Base-by-base conservation (phyloP, 2,888 invertebrate species). In the Empis stercorea region DNA sequence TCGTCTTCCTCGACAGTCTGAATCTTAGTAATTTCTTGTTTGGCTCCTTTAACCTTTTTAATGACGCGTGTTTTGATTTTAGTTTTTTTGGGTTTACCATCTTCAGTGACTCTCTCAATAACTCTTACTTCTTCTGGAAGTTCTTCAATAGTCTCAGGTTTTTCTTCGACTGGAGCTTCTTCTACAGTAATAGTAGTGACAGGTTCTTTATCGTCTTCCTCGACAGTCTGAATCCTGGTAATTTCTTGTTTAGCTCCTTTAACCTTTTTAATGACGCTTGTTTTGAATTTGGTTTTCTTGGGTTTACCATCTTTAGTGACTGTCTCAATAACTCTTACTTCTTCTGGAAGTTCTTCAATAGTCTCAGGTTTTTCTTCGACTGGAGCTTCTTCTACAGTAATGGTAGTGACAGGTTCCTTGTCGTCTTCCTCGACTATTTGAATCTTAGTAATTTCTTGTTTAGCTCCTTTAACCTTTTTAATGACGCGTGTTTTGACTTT, bases 401-500 rank as follows among this genome's bases (percentile, higher is more conserved):
- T 61, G 7, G 61, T 60, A 47, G 63, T 52, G 56, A 61, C 32
- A 40, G 58, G 55, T 54, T 57, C 52, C 62, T 70, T 59, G 59
- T 62, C 55, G 62, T 68, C 48, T 51, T 64, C 46, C 54, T 69
- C 61, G 13, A 65, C 54, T 0, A 69, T 70, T 3, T 62, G 61
- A n/a, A 70, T 70, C 57, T 64, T 70, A 0, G 70, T 71, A 1
- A 67, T 54, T 56, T 68, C 65, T 50, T 64, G 55, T 45, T 66
- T 64, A 4, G 56, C 57, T 3, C 63, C 52, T 44, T 50, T 51
- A 32, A 48, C 40, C 47, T 48, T 51, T 30, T 51, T 53, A 42
- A 54, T 52, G 2, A 44, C 41, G 4, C 53, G 49, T 45, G 52
- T 53, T 10, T 50, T 64, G 15, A 57, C 55, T 6, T 55, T 56